A percentile compares a stretch with the other conserved stretches of the same genome.
phyloP scores from a whole-genome alignment of 2,113 vertebrate species.

The Amazona guildingii region DNA sequence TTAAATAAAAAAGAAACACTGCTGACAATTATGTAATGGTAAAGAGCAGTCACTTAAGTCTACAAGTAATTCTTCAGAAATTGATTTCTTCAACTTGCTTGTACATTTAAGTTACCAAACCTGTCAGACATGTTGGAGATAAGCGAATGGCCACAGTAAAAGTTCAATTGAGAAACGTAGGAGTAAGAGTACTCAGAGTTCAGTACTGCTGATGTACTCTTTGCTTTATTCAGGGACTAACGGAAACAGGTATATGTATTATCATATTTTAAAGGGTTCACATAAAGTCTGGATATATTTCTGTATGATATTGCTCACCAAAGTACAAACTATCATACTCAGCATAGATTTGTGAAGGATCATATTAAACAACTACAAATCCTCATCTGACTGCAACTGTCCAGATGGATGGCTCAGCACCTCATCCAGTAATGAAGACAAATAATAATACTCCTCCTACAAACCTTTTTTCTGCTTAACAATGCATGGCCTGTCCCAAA shows the following conservation, averaged over 20 bases:
- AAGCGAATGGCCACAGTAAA: background rate
- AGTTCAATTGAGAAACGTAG: background rate
- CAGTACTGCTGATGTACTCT: accelerated
- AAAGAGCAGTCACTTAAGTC: background rate
- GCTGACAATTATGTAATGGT: background rate
- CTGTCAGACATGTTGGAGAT: background rate
- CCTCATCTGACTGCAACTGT: background rate
- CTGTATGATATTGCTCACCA: background rate
- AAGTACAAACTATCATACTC: background rate
- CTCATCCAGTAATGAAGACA: background rate
- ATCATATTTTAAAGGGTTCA: background rate
- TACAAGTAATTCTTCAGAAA: background rate
- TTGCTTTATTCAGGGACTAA: background rate
- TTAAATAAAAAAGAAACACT: background rate
- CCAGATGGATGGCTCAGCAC: background rate
- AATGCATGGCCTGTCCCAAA: background rate
- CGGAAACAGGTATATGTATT: background rate
- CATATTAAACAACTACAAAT: background rate
- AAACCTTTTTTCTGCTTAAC: background rate
- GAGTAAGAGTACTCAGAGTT: background rate
- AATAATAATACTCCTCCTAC: background rate
- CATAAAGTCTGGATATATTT: background rate
- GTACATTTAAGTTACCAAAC: background rate
- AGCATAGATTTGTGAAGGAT: background rate
- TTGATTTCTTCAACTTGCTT: background rate